These are phyloP conservation scores for Falco peregrinus DNA, from an alignment of 2,797 vertebrate species.

Conservation along the genomic window DNA sequence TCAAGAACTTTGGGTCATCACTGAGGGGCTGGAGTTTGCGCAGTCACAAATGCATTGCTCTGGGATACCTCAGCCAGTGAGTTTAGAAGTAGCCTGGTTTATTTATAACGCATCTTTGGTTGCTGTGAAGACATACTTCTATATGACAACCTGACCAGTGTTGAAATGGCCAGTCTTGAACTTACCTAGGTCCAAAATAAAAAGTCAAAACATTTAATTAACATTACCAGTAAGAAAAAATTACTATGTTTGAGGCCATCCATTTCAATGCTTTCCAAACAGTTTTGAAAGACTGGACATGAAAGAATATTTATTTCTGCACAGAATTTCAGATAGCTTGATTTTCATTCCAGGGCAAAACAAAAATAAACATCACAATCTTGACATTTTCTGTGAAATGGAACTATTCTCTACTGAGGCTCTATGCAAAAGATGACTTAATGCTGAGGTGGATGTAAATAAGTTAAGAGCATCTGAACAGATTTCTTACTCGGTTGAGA, in stretches of 20 bases:
- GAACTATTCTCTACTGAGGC: not conserved
- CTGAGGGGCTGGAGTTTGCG: not conserved
- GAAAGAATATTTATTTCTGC: not conserved
- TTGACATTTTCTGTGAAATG: not conserved
- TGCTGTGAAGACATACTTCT: not conserved
- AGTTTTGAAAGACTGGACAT: not conserved
- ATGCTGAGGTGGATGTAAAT: not conserved
- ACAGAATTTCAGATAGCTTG: not conserved
- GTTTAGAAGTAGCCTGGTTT: not conserved
- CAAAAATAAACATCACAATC: constrained; percentile 5
- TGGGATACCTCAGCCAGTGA: not conserved
- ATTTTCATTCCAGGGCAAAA: not conserved
- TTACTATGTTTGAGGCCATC: not conserved
- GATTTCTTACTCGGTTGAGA: not conserved
- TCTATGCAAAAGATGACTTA: not conserved
- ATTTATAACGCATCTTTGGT: not conserved
- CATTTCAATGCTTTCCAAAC: not conserved
- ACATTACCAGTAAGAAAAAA: not conserved
- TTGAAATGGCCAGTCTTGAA: not conserved
- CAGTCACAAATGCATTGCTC: not conserved
- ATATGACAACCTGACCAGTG: not conserved
- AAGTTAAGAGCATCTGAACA: constrained; percentile 16
- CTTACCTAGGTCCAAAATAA: not conserved
- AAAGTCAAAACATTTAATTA: not conserved
- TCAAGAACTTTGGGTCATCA: not conserved